phyloP scores from a whole-genome alignment of 2,113 vertebrate species.

The Coregonus clupeaformis region DNA sequence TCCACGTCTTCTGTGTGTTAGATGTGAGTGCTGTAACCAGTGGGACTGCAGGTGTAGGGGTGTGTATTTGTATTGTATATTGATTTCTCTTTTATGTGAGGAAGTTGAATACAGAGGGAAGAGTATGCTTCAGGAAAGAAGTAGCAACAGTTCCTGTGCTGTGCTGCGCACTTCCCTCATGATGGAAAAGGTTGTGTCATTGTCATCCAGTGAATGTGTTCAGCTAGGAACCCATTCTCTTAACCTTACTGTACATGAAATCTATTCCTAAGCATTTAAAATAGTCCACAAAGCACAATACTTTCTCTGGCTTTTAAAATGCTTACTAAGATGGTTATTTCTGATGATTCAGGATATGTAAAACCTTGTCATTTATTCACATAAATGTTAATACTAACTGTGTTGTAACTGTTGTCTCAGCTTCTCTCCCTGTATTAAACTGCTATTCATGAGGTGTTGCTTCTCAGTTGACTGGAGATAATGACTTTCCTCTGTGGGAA shows the following conservation, averaged over 20 bases:
- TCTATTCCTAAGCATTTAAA: background rate
- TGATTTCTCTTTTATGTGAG: conserved; percentile 48
- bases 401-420: background rate
- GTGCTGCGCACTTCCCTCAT: conserved; percentile 44
- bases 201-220: conserved; percentile 33
- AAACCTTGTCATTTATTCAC: background rate
- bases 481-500: background rate
- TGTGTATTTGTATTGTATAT: conserved; percentile 5
- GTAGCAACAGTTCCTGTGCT: conserved; percentile 59
- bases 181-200: conserved; percentile 56
- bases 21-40: background rate
- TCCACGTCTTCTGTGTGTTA: background rate
- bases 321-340: background rate
- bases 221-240: background rate
- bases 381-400: background rate
- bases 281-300: background rate
- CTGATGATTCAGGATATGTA: background rate
- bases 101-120: conserved; percentile 53
- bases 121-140: conserved; percentile 45
- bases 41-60: background rate
- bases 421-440: background rate
- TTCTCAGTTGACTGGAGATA: background rate
- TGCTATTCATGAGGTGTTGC: background rate
- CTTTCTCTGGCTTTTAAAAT: background rate
- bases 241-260: background rate